Conservation (phyloP, 2,888 invertebrate species). For the Shargacucullia verbasci region DNA sequence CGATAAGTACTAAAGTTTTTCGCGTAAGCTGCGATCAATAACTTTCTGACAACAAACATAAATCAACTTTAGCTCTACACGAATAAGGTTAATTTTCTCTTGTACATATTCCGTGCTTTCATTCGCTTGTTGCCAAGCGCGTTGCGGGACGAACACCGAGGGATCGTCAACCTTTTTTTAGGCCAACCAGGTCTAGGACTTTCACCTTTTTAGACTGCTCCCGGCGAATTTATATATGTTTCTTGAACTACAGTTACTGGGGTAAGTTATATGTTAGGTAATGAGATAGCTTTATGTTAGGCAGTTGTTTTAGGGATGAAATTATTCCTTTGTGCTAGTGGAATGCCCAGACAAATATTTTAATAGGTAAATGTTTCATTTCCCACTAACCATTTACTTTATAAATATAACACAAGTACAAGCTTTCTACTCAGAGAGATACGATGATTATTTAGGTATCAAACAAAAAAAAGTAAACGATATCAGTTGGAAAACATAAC, state of each 20-base stretch:
- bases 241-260: slow-evolving; percentile 16
- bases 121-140: slow-evolving; percentile 85
- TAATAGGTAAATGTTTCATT: too few species aligned
- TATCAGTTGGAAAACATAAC: slow-evolving; percentile 34
- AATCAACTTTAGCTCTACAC: neutral
- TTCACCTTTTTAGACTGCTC: slow-evolving; percentile 69
- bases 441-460: slow-evolving; percentile 24
- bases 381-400: too few species aligned
- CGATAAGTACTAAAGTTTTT: slow-evolving; percentile 86
- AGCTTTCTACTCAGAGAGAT: slow-evolving; percentile 10
- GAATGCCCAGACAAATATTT: slow-evolving; percentile 13
- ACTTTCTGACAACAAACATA: slow-evolving; percentile 53
- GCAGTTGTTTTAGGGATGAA: slow-evolving; percentile 3
- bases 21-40: slow-evolving; percentile 86
- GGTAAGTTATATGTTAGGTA: slow-evolving; percentile 11
- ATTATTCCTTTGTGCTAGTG: neutral
- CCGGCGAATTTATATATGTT: slow-evolving; percentile 32
- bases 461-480: slow-evolving; percentile 26
- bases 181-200: slow-evolving; percentile 76
- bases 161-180: slow-evolving; percentile 84
- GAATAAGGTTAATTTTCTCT: slow-evolving; percentile 53
- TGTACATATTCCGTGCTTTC: slow-evolving; percentile 67
- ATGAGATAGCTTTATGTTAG: slow-evolving; percentile 10
- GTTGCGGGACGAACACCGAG: slow-evolving; percentile 67
- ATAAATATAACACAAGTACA: neutral